Base-by-base conservation (phyloP, 1,140 invertebrate genomes). In the Nilaparvata lugens region DNA sequence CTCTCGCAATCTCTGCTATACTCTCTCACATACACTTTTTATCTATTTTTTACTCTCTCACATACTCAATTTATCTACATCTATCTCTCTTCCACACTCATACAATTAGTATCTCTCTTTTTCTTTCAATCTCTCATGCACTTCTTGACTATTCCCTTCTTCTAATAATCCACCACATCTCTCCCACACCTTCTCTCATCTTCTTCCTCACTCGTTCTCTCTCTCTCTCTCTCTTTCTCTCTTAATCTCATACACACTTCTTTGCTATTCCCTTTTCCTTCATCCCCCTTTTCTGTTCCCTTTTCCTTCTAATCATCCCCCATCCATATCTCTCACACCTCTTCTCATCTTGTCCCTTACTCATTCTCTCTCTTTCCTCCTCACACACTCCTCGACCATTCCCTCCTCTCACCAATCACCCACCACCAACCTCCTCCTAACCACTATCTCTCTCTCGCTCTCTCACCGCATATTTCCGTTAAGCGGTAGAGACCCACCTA, bases 401-500 rank as follows among this genome's bases (percentile, higher is more conserved):
- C n/a, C n/a, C n/a, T n/a, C n/a, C n/a, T n/a, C n/a, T n/a, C n/a
- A n/a, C n/a, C n/a, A n/a, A n/a, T n/a, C n/a, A n/a, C n/a, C n/a
- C n/a, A n/a, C n/a, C n/a, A n/a, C n/a, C n/a, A n/a, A n/a, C n/a
- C n/a, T n/a, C n/a, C n/a, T n/a, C n/a, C n/a, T n/a, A n/a, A n/a
- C n/a, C n/a, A n/a, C n/a, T n/a, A n/a, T n/a, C n/a, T 58, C 28
- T 23, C 6, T 28, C 21, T 2, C 23, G 51, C 51, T 11, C 31
- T 2, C 51, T 11, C 31, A 1, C 56, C 45, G 18, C 19, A 48
- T 60, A 60, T 60, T 60, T 60, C 48, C 16, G 48, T 21, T 21
- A 5, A 19, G 45, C 45, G 45, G 45, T 45, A 31, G 56, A 48
- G 56, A 75, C 78, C 76, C 77, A 73, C 80, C 81, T 81, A 83